Evolutionary conservation across 2,888 invertebrate genomes (phyloP), one percentile per base, ranked within the genome.

Genomic region (Agriopis leucophaearia): DNA sequence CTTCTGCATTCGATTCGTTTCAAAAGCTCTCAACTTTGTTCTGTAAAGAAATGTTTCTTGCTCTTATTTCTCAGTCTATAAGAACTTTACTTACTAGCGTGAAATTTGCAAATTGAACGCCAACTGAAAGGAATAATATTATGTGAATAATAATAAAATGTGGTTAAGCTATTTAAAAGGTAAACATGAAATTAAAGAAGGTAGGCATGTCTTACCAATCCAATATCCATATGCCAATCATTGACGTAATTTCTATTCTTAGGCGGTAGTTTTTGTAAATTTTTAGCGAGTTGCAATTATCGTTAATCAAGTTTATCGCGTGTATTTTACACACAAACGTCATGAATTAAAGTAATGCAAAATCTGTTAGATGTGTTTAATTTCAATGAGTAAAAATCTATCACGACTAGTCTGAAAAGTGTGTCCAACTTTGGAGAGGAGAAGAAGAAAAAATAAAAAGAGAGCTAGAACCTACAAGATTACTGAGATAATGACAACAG

Each of bases 121-220:
- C 16, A 47, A 47, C n/a, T 48, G 18, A 50, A 50, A 50, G 15
- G 18, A 27, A 13, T 35, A 27, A 16, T 18, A 9, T 50, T 35
- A 16, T 27, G 13, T 50, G 50, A 50, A 50, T 35, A 50, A 27
- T 50, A 50, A 50, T 50, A 50, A 13, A 50, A 50, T 35, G 35
- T 13, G 13, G 27, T 48, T 9, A n/a, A 44, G 10, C 48, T 48
- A 48, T 16, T 48, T 48, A 18, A 48, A 50, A 50, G 13, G 8
- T 35, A 50, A 50, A 50, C 1, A 50, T 50, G 50, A 27, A 27
- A 13, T 47, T 50, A 27, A 50, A 50, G 18, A 18, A 48, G 15
- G 13, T 16, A 47, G 16, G 8, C 8, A 13, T 7, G 13, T 27
- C 1, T 50, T 13, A 50, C 13, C 10, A 35, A 35, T 13, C 27